These are phyloP conservation scores for Drosophila pandora DNA, from an alignment of 1,140 invertebrate genomes.

Conservation along the genomic window DNA sequence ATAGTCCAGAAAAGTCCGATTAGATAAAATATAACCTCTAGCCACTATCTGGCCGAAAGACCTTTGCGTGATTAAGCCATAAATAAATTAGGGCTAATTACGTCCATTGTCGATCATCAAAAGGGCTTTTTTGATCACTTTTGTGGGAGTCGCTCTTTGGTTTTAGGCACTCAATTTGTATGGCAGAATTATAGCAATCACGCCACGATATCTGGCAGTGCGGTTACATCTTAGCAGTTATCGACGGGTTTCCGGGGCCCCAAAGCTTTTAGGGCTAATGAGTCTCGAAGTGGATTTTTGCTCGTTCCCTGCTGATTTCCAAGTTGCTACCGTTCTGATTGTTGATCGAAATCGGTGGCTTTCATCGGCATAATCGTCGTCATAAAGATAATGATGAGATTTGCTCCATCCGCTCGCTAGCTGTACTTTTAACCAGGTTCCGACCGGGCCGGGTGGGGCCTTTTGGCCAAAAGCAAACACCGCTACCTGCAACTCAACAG, in stretches of 20 bases:
- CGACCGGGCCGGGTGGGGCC: constrained; percentile 11
- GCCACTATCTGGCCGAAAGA: background rate
- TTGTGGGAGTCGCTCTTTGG: constrained; percentile 8
- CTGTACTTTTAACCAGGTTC: constrained; percentile 61
- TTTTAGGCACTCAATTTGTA: constrained; percentile 26
- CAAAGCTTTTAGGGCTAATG: constrained; percentile 47
- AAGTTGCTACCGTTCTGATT: constrained; percentile 40
- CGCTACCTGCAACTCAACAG: constrained; percentile 52
- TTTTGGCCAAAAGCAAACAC: constrained; percentile 26
- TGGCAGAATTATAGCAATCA: constrained; percentile 37
- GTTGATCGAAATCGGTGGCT: constrained; percentile 37
- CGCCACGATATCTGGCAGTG: background rate
- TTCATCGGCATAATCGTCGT: constrained; percentile 46
- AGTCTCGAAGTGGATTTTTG: constrained; percentile 5
- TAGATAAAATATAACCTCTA: background rate
- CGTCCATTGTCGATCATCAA: constrained; percentile 31
- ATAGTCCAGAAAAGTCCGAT: background rate
- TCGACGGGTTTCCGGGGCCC: constrained; percentile 24
- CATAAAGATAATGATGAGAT: constrained; percentile 38
- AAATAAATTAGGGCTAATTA: constrained; percentile 48
- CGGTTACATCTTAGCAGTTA: constrained; percentile 26
- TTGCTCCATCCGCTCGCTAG: constrained; percentile 53
- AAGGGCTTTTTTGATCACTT: constrained; percentile 5
- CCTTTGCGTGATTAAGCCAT: constrained; percentile 42
- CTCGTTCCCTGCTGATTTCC: constrained; percentile 18